Percentiles rank a stretch among this genome's conserved stretches.
Evolutionary conservation across 2,113 vertebrate genomes (phyloP).

Genomic region (Pedionomus torquatus): DNA sequence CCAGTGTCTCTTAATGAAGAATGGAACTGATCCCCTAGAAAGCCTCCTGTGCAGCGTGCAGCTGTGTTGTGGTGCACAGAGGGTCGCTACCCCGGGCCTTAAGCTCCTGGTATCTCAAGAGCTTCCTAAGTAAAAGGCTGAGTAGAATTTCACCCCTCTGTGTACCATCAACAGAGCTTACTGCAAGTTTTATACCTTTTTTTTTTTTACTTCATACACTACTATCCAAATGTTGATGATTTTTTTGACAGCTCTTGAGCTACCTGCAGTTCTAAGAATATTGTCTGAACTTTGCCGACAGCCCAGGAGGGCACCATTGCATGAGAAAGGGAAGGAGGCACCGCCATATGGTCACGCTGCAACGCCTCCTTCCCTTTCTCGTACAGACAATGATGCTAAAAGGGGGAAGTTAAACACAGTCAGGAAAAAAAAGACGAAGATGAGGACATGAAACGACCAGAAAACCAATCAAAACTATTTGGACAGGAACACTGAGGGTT

Average conservation of each 20-base stretch:
- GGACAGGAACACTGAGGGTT: neutral
- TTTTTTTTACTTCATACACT: neutral
- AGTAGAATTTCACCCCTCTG: neutral
- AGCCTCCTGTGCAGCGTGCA: neutral
- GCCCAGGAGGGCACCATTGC: neutral
- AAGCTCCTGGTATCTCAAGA: neutral
- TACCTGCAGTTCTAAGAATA: neutral
- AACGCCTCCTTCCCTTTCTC: too few relatives aligned
- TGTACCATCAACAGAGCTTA: neutral
- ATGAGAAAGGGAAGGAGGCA: neutral
- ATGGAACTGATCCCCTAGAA: neutral
- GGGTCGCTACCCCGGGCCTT: neutral
- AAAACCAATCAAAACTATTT: neutral
- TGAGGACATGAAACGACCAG: neutral
- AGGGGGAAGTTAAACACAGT: neutral
- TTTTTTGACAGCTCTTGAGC: neutral
- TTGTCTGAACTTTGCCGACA: neutral
- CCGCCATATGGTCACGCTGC: too few relatives aligned
- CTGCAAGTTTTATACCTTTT: fast-evolving
- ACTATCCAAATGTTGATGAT: neutral
- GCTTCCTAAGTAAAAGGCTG: neutral
- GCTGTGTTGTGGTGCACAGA: neutral
- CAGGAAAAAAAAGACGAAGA: neutral
- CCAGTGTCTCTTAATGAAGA: neutral
- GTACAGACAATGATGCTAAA: neutral